phyloP scores from a whole-genome alignment of 2,888 invertebrate genomes.

The Macrophya alboannulata region DNA sequence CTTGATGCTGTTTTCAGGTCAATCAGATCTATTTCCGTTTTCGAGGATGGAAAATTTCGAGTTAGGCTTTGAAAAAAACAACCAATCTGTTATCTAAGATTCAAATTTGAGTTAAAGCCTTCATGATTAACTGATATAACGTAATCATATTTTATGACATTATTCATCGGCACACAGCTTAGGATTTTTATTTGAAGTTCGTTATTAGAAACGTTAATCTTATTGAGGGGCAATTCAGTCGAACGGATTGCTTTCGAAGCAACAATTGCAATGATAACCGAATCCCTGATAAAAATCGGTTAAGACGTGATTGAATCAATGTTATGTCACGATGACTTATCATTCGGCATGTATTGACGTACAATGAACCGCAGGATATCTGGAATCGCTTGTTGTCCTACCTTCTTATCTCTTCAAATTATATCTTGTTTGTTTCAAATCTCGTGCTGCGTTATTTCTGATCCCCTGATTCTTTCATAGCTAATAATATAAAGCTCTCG shows the following conservation, averaged over 20 bases:
- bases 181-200: neutral
- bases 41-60: neutral
- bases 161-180: neutral
- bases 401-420: neutral
- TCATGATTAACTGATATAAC: neutral
- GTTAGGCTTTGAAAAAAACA: neutral
- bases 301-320: neutral
- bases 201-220: neutral
- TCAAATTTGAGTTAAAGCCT: neutral
- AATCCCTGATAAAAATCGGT: neutral
- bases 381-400: neutral
- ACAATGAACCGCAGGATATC: too few species aligned
- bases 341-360: neutral
- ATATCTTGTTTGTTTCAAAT: neutral
- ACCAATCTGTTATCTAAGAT: conserved; percentile 1
- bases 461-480: neutral
- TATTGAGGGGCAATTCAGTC: neutral
- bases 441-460: neutral
- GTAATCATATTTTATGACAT: neutral
- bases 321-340: neutral
- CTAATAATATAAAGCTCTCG: neutral
- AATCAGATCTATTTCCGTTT: neutral
- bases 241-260: neutral
- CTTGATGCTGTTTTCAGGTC: neutral
- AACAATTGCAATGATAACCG: neutral